Base-by-base conservation (phyloP, 2,113 vertebrate species). In the Thinocorus orbignyianus region DNA sequence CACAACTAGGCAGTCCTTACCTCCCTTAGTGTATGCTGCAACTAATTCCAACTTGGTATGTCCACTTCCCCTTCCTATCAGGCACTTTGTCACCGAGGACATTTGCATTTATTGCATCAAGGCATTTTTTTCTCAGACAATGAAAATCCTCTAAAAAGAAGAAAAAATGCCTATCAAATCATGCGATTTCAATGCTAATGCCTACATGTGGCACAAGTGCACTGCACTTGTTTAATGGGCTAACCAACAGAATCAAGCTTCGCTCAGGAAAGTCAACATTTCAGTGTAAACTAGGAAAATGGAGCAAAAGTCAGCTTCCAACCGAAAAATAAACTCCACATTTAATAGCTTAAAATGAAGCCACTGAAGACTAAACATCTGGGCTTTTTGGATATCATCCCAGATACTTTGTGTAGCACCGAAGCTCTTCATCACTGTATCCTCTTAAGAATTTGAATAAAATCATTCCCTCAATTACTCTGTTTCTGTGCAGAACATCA, bases 301-400 rank as follows among this genome's bases (percentile, higher is more conserved):
- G 44, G 33, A 66, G 62, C 64, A 95, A 89, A 95, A 91, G 88
- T 55, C n/a, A 78, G 65, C 64, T 96, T 82, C 86, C 74, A 91
- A 71, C 16, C 49, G 82, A 95, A 95, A 94, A 96, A 93, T 73
- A 91, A 95, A 94, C 77, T 86, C 77, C 74, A 87, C 17, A 66
- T 78, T 94, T 92, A 92, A 81, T 62, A 88, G 80, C 70, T 84
- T 91, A 88, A 91, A 96, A 62, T 77, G 54, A 96, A 95, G 90
- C 78, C 80, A 95, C 70, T 60, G 64, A 93, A 57, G 81, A 49
- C 64, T 79, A 92, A 81, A 91, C 95, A 93, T 92, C 88, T 94
- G 92, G 86, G 28, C 35, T 90, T 95, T 91, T 73, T 93, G 81
- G 93, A 74, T 61, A 88, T 58, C 80, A 70, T 94, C 91, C 92